Evolutionary conservation across 2,888 invertebrate genomes (phyloP).

Genomic region (Agonopterix arenella): DNA sequence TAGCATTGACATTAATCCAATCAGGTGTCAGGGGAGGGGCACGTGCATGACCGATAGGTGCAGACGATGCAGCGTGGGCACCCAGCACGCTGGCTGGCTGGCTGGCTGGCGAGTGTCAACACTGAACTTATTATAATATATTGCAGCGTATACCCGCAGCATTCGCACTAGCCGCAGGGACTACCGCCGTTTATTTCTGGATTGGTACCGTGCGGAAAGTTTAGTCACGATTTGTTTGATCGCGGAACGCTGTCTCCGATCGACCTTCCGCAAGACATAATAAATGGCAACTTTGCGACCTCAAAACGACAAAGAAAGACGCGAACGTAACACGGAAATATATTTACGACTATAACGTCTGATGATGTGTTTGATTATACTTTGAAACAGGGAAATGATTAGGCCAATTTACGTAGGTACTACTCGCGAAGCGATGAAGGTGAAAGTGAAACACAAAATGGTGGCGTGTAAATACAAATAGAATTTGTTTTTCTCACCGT

Average conservation of each 20-base stretch:
- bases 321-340: neutral
- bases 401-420: too few relatives aligned
- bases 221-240: constrained; percentile 60
- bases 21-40: neutral
- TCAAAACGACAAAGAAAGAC: neutral
- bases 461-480: neutral
- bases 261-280: constrained; percentile 51
- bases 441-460: too few relatives aligned
- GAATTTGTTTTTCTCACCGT: constrained; percentile 45
- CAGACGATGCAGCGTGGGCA: constrained; percentile 15
- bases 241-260: constrained; percentile 40
- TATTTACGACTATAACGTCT: neutral
- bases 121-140: constrained; percentile 27
- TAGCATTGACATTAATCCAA: neutral
- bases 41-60: constrained; percentile 1
- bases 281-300: constrained; percentile 20
- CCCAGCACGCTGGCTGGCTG: constrained; percentile 6
- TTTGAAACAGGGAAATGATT: neutral
- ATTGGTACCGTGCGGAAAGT: constrained; percentile 74
- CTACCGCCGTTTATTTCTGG: constrained; percentile 59
- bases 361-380: neutral
- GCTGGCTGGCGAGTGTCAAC: constrained; percentile 19
- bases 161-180: constrained; percentile 38
- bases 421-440: too few relatives aligned
- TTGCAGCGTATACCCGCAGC: constrained; percentile 9